phyloP scores from a whole-genome alignment of 1,140 invertebrate genomes.

The Heliconius congener region DNA sequence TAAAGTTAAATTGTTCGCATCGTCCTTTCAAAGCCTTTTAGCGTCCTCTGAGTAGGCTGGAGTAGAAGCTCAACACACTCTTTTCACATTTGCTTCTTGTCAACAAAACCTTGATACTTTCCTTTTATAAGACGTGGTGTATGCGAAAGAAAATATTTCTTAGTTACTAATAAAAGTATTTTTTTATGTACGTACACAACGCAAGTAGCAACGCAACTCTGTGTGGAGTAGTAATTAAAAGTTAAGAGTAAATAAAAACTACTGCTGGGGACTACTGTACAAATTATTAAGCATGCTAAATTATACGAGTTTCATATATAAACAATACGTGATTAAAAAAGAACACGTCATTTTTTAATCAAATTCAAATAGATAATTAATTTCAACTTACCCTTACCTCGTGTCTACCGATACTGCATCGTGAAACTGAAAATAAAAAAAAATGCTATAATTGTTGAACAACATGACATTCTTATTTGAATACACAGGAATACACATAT shows the following conservation, averaged over 20 bases:
- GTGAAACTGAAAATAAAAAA: constrained; percentile 30
- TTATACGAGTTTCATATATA: neutral
- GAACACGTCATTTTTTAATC: no score
- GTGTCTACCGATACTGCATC: constrained; percentile 28
- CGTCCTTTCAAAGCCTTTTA: constrained; percentile 41
- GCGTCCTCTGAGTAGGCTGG: constrained; percentile 29
- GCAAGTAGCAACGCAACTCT: no score
- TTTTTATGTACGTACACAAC: neutral
- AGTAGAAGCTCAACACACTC: constrained; percentile 31
- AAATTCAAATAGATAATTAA: neutral
- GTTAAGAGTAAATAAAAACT: neutral
- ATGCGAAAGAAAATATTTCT: neutral
- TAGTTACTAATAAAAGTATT: neutral
- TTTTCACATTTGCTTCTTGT: constrained; percentile 34
- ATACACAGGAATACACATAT: neutral
- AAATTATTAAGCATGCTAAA: neutral
- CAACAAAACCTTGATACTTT: constrained; percentile 30
- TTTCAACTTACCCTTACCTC: constrained; percentile 22
- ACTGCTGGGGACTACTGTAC: neutral
- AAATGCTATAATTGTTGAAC: constrained; percentile 21
- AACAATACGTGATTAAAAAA: neutral
- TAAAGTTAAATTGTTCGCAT: constrained; percentile 41
- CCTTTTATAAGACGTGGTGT: constrained; percentile 18
- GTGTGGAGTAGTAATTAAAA: neutral
- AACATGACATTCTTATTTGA: constrained; percentile 16